Evolutionary conservation across 2,797 vertebrate genomes (phyloP).

Genomic region (Fratercula arctica): DNA sequence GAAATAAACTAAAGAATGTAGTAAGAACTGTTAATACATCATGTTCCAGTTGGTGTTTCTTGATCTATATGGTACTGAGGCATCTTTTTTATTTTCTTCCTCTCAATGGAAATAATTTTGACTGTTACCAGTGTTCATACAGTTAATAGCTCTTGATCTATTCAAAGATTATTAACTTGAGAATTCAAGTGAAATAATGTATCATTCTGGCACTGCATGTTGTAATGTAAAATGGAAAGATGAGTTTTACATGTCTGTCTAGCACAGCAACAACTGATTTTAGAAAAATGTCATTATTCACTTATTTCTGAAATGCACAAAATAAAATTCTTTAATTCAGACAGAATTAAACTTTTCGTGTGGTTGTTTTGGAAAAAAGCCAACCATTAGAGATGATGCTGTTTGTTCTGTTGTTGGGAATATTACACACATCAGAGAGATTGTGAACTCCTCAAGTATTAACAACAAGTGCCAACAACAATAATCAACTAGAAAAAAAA

Average conservation of each 20-base stretch:
- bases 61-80: neutral
- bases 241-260: conserved; percentile 50
- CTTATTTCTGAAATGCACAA: conserved; percentile 63
- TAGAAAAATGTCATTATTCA: conserved; percentile 34
- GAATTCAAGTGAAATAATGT: conserved; percentile 16
- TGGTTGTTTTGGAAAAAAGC: neutral
- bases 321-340: conserved; percentile 63
- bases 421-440: fast-evolving
- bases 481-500: neutral
- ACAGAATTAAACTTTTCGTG: neutral
- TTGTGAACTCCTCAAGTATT: neutral
- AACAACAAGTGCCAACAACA: neutral
- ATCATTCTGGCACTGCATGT: conserved; percentile 38
- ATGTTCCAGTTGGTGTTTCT: neutral
- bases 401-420: neutral
- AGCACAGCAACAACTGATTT: conserved; percentile 29
- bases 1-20: neutral
- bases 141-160: conserved; percentile 19
- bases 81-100: neutral
- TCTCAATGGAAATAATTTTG: neutral
- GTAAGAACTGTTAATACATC: neutral
- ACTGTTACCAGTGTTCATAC: neutral
- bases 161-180: neutral
- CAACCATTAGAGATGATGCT: neutral
- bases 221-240: conserved; percentile 31